Conservation (phyloP, 2,888 invertebrate genomes). For the Thumatha senex region DNA sequence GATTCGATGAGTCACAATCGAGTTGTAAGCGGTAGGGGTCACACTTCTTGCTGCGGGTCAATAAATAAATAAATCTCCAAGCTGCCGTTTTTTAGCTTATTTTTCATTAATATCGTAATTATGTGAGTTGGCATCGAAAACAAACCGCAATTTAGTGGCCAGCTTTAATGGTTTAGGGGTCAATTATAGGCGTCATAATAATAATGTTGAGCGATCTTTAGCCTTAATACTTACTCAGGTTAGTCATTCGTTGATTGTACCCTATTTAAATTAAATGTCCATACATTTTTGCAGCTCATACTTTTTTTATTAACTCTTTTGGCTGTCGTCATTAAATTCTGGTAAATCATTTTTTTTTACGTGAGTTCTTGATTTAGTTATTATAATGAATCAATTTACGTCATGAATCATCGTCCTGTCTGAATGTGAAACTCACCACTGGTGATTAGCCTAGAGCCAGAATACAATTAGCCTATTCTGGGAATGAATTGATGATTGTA, state of each 20-base stretch:
- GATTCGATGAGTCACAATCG: constrained; percentile 32
- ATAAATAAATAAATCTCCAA: constrained; percentile 78
- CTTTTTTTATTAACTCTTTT: constrained; percentile 5
- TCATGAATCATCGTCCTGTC: too few species aligned
- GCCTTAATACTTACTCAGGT: constrained; percentile 42
- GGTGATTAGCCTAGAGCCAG: too few species aligned
- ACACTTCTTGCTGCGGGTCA: constrained; percentile 53
- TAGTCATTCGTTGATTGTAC: constrained; percentile 44
- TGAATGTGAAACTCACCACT: too few species aligned
- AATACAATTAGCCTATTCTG: too few species aligned
- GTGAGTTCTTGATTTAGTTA: neutral
- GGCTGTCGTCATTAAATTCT: constrained; percentile 19
- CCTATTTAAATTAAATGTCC: constrained; percentile 30
- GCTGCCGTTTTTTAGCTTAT: constrained; percentile 69
- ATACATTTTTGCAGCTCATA: constrained; percentile 12
- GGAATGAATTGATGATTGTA: too few species aligned
- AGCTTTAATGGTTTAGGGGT: constrained; percentile 71
- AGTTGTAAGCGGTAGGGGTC: constrained; percentile 44
- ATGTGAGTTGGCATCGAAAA: constrained; percentile 74
- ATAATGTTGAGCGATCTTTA: constrained; percentile 53
- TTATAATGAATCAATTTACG: too few species aligned
- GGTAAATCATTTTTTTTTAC: neutral
- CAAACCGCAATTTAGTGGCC: constrained; percentile 75
- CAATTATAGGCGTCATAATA: constrained; percentile 80
- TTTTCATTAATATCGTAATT: constrained; percentile 73